phyloP scores from a whole-genome alignment of 2,888 invertebrate species.

The Hoplodrina ambigua region DNA sequence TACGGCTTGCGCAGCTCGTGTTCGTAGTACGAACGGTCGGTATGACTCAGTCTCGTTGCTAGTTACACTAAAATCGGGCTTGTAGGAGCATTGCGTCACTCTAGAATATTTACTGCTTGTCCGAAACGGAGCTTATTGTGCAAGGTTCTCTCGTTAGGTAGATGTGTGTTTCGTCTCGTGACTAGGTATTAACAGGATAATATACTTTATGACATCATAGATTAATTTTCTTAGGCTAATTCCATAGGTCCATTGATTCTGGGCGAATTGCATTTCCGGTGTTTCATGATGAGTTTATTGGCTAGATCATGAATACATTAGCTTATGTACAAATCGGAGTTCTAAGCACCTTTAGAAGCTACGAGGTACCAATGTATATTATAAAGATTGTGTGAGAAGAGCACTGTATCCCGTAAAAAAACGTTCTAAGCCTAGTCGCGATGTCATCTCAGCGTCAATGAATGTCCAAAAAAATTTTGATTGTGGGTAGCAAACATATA shows the following conservation, averaged over 20 bases:
- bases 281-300: no score
- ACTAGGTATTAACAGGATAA: neutral
- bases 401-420: no score
- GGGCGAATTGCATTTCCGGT: neutral
- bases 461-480: no score
- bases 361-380: no score
- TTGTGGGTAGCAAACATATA: no score
- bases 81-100: slow-evolving; percentile 44
- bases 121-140: slow-evolving; percentile 27
- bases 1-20: slow-evolving; percentile 46
- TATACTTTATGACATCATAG: neutral
- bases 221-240: neutral
- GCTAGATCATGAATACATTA: no score
- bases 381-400: no score
- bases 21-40: slow-evolving; percentile 41
- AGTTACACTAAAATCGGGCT: slow-evolving; percentile 40
- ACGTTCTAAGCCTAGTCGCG: no score
- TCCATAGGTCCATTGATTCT: neutral
- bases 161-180: neutral
- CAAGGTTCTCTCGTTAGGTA: slow-evolving; percentile 5
- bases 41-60: slow-evolving; percentile 45
- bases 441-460: no score
- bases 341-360: no score
- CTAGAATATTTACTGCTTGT: slow-evolving; percentile 41
- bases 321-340: no score